A percentile compares a stretch with the other conserved stretches of the same genome.
Conservation (phyloP, 2,113 vertebrate species). For the Sinocyclocheilus maitianheensis region DNA sequence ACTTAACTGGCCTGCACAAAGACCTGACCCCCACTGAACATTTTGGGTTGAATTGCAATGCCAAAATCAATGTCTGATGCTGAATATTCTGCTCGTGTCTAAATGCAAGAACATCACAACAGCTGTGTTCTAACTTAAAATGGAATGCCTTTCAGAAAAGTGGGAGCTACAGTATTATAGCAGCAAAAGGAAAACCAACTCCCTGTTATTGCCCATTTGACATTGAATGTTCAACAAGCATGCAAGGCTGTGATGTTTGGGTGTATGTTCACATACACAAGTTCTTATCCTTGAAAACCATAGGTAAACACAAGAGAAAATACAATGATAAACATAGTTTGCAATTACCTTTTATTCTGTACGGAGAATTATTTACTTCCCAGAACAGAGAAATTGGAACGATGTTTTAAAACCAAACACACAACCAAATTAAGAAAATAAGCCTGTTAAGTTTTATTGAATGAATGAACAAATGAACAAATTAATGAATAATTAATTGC, state of each 20-base stretch:
- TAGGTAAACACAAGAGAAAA: background rate
- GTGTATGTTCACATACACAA: background rate
- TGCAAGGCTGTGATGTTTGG: background rate
- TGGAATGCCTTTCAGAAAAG: background rate
- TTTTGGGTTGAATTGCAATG: background rate
- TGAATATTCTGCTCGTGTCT: background rate
- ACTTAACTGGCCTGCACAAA: background rate
- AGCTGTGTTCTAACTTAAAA: background rate
- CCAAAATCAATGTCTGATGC: background rate
- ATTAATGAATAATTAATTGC: too few relatives aligned
- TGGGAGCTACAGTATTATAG: background rate
- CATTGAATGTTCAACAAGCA: background rate
- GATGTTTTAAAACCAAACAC: too few relatives aligned
- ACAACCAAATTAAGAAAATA: too few relatives aligned
- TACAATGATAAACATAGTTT: background rate
- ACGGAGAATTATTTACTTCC: too few relatives aligned
- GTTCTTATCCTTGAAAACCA: background rate
- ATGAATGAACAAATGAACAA: too few relatives aligned
- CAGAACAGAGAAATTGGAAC: too few relatives aligned
- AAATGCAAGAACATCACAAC: background rate
- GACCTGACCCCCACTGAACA: background rate
- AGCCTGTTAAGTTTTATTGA: too few relatives aligned
- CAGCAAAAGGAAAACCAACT: background rate
- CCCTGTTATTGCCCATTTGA: background rate
- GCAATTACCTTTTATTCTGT: too few relatives aligned